Percentiles rank a stretch among this genome's conserved stretches.
phyloP scores from a whole-genome alignment of 2,113 vertebrate species.

The Microcebus ravelobensis region DNA sequence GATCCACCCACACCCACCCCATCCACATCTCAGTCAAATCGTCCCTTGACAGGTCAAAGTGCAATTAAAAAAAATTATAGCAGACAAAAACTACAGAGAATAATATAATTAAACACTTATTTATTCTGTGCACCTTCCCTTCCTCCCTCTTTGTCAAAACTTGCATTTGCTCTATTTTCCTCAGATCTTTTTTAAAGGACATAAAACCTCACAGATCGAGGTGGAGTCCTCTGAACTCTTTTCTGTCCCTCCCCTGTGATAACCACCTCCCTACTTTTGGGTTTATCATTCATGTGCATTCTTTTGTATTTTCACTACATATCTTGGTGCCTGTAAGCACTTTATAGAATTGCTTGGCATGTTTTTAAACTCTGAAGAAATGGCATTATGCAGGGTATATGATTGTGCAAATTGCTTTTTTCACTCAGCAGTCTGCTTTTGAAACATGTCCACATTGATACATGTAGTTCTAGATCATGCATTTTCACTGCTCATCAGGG shows the following conservation, averaged over 20 bases:
- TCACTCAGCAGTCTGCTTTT: not conserved
- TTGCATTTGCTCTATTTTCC: constrained; percentile 12
- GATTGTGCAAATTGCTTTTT: not conserved
- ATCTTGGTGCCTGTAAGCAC: not conserved
- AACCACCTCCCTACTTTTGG: not conserved
- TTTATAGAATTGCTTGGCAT: not conserved
- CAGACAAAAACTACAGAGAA: not conserved
- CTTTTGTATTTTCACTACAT: not conserved
- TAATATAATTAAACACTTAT: not conserved
- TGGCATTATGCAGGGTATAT: not conserved
- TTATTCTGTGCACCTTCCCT: not conserved
- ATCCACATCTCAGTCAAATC: not conserved
- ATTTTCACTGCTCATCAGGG: not conserved
- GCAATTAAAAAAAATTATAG: not conserved
- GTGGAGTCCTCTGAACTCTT: not conserved
- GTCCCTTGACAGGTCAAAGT: not conserved
- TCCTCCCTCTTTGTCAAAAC: not conserved
- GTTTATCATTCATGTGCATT: not conserved
- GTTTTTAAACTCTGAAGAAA: constrained; percentile 39
- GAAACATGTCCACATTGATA: not conserved
- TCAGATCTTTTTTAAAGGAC: not conserved
- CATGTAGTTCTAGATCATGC: not conserved
- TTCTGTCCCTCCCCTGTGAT: not conserved
- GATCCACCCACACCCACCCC: no score
- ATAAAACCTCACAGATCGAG: not conserved